Conservation (phyloP, 2,113 vertebrate genomes). For the Ciconia boyciana region DNA sequence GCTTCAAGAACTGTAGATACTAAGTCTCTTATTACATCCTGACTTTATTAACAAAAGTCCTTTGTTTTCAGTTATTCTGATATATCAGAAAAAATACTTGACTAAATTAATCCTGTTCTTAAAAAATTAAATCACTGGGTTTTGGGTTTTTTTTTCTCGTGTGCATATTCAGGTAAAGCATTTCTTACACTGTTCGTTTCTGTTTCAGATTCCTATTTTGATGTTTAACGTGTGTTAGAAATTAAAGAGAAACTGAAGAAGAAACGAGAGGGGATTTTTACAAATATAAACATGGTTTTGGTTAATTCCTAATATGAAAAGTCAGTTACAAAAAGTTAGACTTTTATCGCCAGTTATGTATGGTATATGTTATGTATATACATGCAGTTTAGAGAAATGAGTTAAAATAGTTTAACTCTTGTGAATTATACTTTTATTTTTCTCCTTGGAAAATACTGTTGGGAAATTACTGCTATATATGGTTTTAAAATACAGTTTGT, state of each 20-base stretch:
- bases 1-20: neutral
- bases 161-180: neutral
- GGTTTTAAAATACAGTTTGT: neutral
- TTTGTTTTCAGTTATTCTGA: neutral
- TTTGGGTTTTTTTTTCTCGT: neutral
- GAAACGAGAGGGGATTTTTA: neutral
- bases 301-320: neutral
- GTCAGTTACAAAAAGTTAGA: neutral
- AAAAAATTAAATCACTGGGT: neutral
- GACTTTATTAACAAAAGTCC: neutral
- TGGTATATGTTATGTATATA: neutral
- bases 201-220: neutral
- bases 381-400: neutral
- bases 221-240: neutral
- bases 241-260: neutral
- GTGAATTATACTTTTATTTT: neutral
- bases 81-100: neutral
- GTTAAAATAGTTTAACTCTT: neutral
- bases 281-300: neutral
- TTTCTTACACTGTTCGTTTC: neutral
- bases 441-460: neutral
- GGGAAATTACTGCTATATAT: neutral
- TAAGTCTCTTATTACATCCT: neutral
- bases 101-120: neutral
- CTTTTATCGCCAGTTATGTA: neutral